Percentiles rank a stretch among this genome's conserved stretches.
phyloP scores from a whole-genome alignment of 2,888 invertebrate species.

The Halocaridina rubra region DNA sequence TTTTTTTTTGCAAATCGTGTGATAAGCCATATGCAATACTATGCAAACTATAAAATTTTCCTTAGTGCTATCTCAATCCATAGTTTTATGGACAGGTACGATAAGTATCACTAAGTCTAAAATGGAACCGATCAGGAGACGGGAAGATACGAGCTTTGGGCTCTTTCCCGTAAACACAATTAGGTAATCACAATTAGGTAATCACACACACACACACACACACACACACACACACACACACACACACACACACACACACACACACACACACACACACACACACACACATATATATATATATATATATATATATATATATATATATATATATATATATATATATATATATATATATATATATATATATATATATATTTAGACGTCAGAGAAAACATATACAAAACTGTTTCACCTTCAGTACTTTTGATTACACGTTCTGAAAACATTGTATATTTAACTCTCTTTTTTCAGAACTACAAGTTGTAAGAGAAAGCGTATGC shows the following conservation, averaged over 20 bases:
- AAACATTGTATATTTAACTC: not conserved
- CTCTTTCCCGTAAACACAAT: too few species aligned
- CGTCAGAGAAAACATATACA: not conserved
- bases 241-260: not conserved
- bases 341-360: constrained; percentile 27
- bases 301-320: constrained; percentile 24
- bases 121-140: too few species aligned
- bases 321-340: constrained; percentile 27
- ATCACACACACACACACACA: not conserved
- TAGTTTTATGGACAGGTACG: too few species aligned
- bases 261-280: not conserved
- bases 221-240: not conserved
- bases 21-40: too few species aligned
- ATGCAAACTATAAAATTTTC: too few species aligned
- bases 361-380: constrained; percentile 12
- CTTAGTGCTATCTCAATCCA: too few species aligned
- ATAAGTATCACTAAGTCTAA: too few species aligned
- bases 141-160: too few species aligned
- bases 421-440: not conserved
- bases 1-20: too few species aligned
- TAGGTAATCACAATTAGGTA: too few species aligned
- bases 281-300: constrained; percentile 19
- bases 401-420: not conserved
- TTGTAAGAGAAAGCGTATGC: not conserved
- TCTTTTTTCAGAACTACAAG: too few species aligned